Conservation (phyloP, 2,113 vertebrate species). For the Calyptomena viridis region DNA sequence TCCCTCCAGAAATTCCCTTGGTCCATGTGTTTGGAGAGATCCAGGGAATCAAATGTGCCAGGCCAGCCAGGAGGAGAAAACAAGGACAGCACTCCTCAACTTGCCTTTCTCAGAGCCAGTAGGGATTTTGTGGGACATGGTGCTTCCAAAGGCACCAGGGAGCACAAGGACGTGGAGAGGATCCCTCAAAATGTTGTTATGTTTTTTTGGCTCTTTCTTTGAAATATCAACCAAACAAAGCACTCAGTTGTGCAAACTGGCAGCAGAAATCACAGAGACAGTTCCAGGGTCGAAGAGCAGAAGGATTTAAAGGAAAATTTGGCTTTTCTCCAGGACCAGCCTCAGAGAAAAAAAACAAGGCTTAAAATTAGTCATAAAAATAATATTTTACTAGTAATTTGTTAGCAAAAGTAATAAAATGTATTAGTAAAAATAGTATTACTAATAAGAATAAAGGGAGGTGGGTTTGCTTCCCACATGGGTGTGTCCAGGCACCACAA, state of each 20-base stretch:
- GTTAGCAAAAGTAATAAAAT: background rate
- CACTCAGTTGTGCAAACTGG: no score
- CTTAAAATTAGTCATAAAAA: background rate
- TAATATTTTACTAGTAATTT: background rate
- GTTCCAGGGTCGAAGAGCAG: background rate
- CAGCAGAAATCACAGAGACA: background rate
- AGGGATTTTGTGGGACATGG: background rate
- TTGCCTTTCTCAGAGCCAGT: background rate
- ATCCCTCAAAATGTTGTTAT: accelerated
- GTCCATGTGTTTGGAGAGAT: background rate
- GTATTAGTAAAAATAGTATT: background rate
- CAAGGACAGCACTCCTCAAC: background rate
- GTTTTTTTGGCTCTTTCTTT: background rate
- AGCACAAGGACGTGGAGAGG: background rate
- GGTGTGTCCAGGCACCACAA: accelerated
- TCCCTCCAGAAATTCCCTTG: background rate
- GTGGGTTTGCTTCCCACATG: background rate
- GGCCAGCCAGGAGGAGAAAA: background rate
- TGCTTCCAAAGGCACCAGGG: background rate
- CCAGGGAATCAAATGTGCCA: background rate
- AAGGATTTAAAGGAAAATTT: background rate
- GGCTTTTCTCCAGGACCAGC: background rate
- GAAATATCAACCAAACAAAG: background rate
- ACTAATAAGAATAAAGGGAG: background rate
- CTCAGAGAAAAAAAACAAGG: background rate